Evolutionary conservation across 30 jellyfish, hydroid and myxozoan genomes (phyloP).

Genomic region (Cassiopea xamachana): DNA sequence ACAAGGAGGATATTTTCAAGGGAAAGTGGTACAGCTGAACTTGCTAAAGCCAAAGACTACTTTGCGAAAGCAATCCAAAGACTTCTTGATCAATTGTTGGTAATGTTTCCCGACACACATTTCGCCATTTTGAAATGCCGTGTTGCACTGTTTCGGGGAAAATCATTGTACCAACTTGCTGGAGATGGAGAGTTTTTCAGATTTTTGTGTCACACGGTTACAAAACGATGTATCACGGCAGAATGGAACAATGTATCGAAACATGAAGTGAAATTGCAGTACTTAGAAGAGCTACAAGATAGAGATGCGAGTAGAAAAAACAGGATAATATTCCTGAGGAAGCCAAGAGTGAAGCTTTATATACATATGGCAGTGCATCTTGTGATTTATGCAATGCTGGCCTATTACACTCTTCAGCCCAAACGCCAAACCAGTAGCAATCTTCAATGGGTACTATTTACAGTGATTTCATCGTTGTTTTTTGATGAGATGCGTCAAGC

Average conservation of each 20-base stretch:
- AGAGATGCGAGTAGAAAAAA: neutral
- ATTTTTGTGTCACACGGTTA: neutral
- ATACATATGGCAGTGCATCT: neutral
- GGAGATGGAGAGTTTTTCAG: neutral
- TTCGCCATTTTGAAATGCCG: neutral
- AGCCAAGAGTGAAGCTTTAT: constrained; percentile 1
- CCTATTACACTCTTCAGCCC: constrained; percentile 9
- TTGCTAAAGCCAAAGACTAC: neutral
- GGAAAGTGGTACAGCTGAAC: neutral
- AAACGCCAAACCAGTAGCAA: neutral
- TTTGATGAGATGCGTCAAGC: constrained; percentile 10
- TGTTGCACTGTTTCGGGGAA: constrained; percentile 9
- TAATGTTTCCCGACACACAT: neutral
- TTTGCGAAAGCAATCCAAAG: neutral
- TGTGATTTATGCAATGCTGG: neutral
- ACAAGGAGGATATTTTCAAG: neutral
- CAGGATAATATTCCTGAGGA: neutral
- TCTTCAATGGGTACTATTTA: neutral
- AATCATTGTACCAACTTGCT: constrained; percentile 1
- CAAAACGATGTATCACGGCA: neutral
- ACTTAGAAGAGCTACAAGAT: neutral
- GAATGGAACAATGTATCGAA: neutral
- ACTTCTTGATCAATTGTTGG: neutral
- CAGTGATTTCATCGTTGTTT: neutral
- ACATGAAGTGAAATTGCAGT: neutral